Evolutionary conservation across 2,888 invertebrate genomes (phyloP).

Genomic region (Drosophila meridiana): DNA sequence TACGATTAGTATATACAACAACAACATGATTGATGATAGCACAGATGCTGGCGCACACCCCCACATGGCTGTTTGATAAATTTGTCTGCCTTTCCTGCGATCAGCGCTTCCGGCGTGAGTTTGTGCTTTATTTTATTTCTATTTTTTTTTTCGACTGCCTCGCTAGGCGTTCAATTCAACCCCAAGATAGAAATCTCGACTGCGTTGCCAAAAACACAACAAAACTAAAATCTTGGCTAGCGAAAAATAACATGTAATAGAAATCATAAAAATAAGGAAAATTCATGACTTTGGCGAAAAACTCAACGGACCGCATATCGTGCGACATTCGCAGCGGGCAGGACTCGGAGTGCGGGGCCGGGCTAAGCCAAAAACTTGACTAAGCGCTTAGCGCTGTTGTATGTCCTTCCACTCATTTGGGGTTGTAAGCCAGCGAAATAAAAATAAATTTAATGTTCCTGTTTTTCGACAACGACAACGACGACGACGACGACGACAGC

Average conservation of each 20-base stretch:
- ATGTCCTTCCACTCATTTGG: conserved; percentile 45
- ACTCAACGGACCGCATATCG: conserved; percentile 74
- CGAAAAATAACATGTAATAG: conserved; percentile 64
- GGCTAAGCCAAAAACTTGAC: conserved; percentile 34
- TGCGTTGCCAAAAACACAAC: conserved; percentile 62
- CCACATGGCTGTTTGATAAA: conserved; percentile 76
- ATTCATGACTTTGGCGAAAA: conserved; percentile 80
- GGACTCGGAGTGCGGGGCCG: background rate
- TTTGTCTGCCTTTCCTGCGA: conserved; percentile 82
- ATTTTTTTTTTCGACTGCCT: conserved; percentile 31
- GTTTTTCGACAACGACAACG: conserved; percentile 62
- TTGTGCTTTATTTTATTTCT: conserved; percentile 47
- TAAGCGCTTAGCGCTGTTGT: conserved; percentile 65
- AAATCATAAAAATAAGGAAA: conserved; percentile 82
- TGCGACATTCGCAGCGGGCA: conserved; percentile 45
- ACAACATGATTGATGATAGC: conserved; percentile 65
- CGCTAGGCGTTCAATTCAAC: conserved; percentile 51
- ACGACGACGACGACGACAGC: conserved; percentile 39
- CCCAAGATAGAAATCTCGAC: conserved; percentile 50
- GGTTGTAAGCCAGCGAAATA: conserved; percentile 70
- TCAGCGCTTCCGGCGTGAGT: conserved; percentile 81
- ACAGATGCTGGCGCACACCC: conserved; percentile 52
- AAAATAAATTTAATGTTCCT: conserved; percentile 83
- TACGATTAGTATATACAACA: background rate
- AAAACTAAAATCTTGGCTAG: conserved; percentile 65